phyloP scores from a whole-genome alignment of 2,113 vertebrate species.

The Phocoena phocoena region DNA sequence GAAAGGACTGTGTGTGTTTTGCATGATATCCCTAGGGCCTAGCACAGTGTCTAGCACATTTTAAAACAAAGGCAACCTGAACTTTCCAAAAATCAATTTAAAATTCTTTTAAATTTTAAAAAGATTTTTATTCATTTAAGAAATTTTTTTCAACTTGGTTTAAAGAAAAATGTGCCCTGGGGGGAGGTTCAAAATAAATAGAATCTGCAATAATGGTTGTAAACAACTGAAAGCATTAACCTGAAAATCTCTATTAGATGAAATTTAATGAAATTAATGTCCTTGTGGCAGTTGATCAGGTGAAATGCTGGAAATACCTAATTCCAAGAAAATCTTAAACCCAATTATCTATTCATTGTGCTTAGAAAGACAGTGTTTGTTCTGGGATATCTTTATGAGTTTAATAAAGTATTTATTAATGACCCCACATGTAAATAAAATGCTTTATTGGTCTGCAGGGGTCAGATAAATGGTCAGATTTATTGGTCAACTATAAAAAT shows the following conservation, averaged over 20 bases:
- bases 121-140: background rate
- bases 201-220: background rate
- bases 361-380: constrained; percentile 39
- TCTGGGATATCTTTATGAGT: constrained; percentile 13
- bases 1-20: background rate
- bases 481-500: constrained; percentile 30
- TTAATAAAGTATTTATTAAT: constrained; percentile 60
- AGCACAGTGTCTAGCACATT: background rate
- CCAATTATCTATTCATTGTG: background rate
- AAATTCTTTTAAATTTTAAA: background rate
- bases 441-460: background rate
- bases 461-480: background rate
- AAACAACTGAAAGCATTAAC: background rate
- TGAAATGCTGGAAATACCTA: background rate
- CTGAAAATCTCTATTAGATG: background rate
- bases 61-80: background rate
- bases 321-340: constrained; percentile 20
- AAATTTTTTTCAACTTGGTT: background rate
- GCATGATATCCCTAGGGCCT: background rate
- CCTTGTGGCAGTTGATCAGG: background rate
- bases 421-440: constrained; percentile 30
- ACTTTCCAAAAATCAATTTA: background rate
- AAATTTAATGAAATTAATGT: background rate
- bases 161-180: background rate
- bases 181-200: background rate